phyloP scores from a whole-genome alignment of 2,113 vertebrate genomes.

The Phasianus colchicus region DNA sequence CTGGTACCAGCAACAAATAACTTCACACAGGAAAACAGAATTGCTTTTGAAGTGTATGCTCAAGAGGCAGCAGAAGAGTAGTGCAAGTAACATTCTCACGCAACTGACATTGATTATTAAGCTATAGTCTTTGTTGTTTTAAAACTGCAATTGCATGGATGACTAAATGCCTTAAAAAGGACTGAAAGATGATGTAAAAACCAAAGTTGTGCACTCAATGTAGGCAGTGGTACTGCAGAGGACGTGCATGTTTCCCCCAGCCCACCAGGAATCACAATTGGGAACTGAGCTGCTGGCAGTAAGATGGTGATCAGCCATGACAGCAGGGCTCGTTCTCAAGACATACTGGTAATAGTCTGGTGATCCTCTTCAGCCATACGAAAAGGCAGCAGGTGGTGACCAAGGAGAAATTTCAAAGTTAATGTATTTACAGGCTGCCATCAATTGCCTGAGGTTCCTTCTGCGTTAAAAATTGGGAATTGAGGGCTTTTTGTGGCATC shows the following conservation, averaged over 20 bases:
- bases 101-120: neutral
- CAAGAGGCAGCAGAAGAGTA: neutral
- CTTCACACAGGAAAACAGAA: neutral
- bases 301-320: neutral
- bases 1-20: neutral
- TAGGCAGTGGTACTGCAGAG: neutral
- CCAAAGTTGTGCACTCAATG: neutral
- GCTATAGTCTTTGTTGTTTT: neutral
- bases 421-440: neutral
- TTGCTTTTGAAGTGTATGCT: neutral
- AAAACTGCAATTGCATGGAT: neutral
- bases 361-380: neutral
- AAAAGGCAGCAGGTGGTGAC: neutral
- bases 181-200: neutral
- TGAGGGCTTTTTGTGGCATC: neutral
- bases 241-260: accelerated
- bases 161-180: neutral
- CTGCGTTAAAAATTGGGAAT: neutral
- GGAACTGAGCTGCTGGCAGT: neutral
- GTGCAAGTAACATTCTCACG: neutral
- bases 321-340: neutral
- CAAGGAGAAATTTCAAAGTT: neutral
- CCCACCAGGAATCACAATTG: neutral
- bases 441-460: neutral
- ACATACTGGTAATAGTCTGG: neutral